Conservation (phyloP, 2,888 invertebrate genomes). For the Machimus rusticus region DNA sequence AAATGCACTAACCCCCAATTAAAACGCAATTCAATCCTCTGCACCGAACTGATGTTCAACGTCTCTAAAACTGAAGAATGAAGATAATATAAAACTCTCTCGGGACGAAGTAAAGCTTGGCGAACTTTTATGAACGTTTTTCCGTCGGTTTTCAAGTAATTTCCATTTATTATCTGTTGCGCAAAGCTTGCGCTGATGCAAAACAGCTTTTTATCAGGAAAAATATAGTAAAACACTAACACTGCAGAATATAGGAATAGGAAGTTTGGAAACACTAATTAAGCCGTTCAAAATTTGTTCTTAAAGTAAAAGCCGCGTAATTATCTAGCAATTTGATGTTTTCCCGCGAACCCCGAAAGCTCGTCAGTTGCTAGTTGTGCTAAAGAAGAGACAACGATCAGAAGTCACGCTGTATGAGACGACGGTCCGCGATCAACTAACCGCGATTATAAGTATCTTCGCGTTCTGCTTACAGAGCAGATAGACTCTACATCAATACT, state of each 20-base stretch:
- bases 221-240: background rate
- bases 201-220: background rate
- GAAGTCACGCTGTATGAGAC: background rate
- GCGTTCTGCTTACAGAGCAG: background rate
- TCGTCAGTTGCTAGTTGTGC: background rate
- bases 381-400: background rate
- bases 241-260: too few species aligned
- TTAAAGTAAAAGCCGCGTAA: background rate
- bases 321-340: background rate
- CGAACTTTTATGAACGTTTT: background rate
- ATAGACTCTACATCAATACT: background rate
- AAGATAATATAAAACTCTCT: background rate
- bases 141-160: background rate
- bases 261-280: background rate
- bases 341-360: background rate
- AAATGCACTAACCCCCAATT: background rate
- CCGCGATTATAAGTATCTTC: constrained; percentile 1
- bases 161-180: background rate
- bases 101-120: background rate
- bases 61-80: background rate
- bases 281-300: background rate
- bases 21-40: background rate
- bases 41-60: background rate
- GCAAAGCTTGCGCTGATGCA: background rate
- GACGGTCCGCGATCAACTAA: constrained; percentile 29